Percentiles rank a stretch among this genome's conserved stretches.
These are phyloP conservation scores for Otis tarda DNA, from an alignment of 2,113 vertebrate genomes.

Conservation along the genomic window DNA sequence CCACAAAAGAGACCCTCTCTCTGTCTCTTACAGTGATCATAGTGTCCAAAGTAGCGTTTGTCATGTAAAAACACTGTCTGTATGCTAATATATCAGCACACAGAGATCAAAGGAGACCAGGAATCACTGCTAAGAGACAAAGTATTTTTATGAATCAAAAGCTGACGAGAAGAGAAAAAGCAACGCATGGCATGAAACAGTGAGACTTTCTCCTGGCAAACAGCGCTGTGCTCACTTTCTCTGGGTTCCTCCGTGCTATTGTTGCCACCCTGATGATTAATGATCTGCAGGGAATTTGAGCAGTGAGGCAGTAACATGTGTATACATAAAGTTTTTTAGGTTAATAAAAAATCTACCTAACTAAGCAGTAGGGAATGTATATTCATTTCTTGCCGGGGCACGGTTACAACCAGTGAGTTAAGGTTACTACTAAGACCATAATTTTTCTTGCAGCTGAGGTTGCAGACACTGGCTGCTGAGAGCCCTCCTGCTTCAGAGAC, in stretches of 20 bases:
- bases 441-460: neutral
- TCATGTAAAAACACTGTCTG: neutral
- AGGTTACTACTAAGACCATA: neutral
- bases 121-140: neutral
- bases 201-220: neutral
- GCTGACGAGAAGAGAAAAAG: neutral
- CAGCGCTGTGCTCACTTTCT: neutral
- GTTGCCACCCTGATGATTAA: neutral
- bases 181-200: neutral
- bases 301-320: neutral
- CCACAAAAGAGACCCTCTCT: neutral
- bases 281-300: neutral
- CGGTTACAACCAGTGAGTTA: neutral
- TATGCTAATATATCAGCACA: neutral
- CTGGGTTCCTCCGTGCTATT: neutral
- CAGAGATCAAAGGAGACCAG: neutral
- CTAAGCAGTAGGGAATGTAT: neutral
- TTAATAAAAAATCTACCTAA: neutral
- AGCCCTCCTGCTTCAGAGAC: neutral
- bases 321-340: neutral
- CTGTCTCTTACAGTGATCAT: neutral
- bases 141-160: neutral
- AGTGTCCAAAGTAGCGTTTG: neutral
- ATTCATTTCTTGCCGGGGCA: neutral
- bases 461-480: neutral